phyloP scores from a whole-genome alignment of 2,113 vertebrate species.

The Pholis gunnellus region DNA sequence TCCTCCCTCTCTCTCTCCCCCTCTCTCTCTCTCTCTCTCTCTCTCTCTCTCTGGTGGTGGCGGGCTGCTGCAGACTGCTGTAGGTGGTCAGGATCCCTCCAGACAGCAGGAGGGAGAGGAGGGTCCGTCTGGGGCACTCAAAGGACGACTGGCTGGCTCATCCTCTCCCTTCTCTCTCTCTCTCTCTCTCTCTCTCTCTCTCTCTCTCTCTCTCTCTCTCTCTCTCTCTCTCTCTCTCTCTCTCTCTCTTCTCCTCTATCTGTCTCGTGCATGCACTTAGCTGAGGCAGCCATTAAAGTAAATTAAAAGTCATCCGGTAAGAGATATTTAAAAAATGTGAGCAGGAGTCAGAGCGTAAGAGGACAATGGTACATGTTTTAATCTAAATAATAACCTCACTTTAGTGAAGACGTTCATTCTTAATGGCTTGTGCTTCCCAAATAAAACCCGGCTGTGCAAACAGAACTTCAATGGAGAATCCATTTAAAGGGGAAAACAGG shows the following conservation, averaged over 20 bases:
- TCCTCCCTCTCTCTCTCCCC: background rate
- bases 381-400: background rate
- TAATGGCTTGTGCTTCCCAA: background rate
- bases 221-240: constrained; percentile 11
- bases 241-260: constrained; percentile 1
- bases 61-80: constrained; percentile 56
- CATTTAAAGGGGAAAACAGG: background rate
- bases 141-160: constrained; percentile 38
- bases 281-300: background rate
- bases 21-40: constrained; percentile 14
- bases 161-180: constrained; percentile 20
- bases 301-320: background rate
- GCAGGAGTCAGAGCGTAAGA: background rate
- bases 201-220: background rate
- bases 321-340: constrained; percentile 15
- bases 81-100: constrained; percentile 54
- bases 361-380: background rate
- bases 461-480: background rate
- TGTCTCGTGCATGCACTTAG: background rate
- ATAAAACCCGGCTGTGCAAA: background rate
- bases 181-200: background rate
- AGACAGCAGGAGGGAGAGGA: constrained; percentile 55
- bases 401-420: background rate
- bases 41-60: constrained; percentile 17
- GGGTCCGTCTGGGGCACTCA: constrained; percentile 53